Evolutionary conservation across 2,888 invertebrate species (phyloP), one percentile per base, ranked within the genome.

Genomic region (Liodrosophila aerea): DNA sequence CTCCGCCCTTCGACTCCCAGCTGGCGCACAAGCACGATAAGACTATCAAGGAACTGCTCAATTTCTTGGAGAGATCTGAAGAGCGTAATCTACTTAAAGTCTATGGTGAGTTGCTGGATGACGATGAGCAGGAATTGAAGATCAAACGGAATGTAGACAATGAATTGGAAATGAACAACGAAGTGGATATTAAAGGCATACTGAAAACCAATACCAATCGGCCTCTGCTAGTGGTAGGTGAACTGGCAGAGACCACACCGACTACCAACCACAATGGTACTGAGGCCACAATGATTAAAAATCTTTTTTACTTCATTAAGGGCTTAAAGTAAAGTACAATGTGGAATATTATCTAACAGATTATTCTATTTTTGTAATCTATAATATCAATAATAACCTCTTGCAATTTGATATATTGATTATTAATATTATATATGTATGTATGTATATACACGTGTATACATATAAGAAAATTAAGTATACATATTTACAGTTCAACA

Each of bases 271-370:
- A 66, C 18, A 62, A 41, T 16, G 34, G 30, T 3, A 43, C 9
- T 2, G 44, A 65, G 1, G 18, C 43, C 0, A 49, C 59, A 1
- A 45, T 56, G 29, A 39, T 53, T 1, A 57, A 64, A 1, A 66
- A 60, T 9, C 66, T 76, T 46, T 61, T 77, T 2, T 77, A 84
- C 15, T 77, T 84, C 9, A 60, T 77, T 4, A 84, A 81, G 39
- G 70, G 66, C 1, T 56, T 70, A 0, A 66, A 77, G 30, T 70
- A 8, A 54, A 22, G 22, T 5, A 22, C 2, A 22, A 22, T 22
- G 22, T 22, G 5, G 5, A 22, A 22, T 22, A 22, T 22, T 22
- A n/a, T n/a, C n/a, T n/a, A n/a, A n/a, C n/a, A n/a, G n/a, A n/a
- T n/a, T n/a, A n/a, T n/a, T n/a, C n/a, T n/a, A n/a, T 22, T 22